phyloP scores from a whole-genome alignment of 2,797 vertebrate species.

The Sebastiscus tertius region DNA sequence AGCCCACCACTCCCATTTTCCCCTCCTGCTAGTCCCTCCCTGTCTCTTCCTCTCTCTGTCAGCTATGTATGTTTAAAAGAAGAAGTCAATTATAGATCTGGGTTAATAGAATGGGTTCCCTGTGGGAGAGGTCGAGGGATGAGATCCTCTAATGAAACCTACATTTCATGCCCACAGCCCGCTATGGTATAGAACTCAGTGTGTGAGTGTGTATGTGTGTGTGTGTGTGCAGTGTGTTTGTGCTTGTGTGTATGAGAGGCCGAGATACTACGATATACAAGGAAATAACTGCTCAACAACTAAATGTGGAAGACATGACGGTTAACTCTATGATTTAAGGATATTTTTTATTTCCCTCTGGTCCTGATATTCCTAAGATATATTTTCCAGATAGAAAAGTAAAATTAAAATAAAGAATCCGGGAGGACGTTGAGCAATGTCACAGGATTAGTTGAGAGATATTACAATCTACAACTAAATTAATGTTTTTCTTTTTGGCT shows the following conservation, averaged over 20 bases:
- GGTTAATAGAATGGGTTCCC: slow-evolving; percentile 83
- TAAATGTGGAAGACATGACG: not conserved
- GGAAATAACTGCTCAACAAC: not conserved
- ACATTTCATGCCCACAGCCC: slow-evolving; percentile 68
- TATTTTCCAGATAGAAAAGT: not conserved
- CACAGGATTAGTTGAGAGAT: not conserved
- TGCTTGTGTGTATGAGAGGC: not conserved
- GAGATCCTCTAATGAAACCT: slow-evolving; percentile 78
- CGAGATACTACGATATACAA: not conserved
- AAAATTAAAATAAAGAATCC: not conserved
- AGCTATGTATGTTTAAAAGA: slow-evolving; percentile 78
- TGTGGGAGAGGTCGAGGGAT: slow-evolving; percentile 74
- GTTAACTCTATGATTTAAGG: not conserved
- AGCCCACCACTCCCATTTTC: slow-evolving; percentile 25
- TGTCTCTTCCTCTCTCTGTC: slow-evolving; percentile 32
- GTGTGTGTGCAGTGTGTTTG: slow-evolving; percentile 6
- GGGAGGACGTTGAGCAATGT: not conserved
- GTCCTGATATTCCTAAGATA: not conserved
- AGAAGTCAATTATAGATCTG: slow-evolving; percentile 85
- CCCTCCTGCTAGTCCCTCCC: slow-evolving; percentile 5
- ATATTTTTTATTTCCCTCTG: not conserved
- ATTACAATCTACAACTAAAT: not conserved
- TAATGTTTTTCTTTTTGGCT: not conserved
- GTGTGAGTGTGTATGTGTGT: slow-evolving; percentile 3
- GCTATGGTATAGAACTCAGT: slow-evolving; percentile 43